Conservation (phyloP, 2,888 invertebrate species). For the Volucella bombylans region DNA sequence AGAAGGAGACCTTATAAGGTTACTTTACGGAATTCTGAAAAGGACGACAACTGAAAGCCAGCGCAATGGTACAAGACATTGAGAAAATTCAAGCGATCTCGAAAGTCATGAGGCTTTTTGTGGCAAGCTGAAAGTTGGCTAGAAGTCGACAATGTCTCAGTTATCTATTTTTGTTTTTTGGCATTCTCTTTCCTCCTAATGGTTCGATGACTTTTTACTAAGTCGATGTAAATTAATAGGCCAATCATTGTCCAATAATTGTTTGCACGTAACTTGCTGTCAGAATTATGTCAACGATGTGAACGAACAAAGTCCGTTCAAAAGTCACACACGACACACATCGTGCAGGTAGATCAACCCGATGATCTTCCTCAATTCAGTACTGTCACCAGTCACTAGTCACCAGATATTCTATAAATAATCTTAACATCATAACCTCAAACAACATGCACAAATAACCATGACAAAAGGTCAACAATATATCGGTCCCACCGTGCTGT, state of each 20-base stretch:
- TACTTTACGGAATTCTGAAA: too few species aligned
- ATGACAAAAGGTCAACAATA: slow-evolving; percentile 74
- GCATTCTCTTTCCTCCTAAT: too few species aligned
- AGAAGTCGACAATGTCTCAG: too few species aligned
- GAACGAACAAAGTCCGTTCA: slow-evolving; percentile 45
- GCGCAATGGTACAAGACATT: too few species aligned
- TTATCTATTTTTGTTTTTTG: too few species aligned
- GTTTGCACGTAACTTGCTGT: slow-evolving; percentile 58
- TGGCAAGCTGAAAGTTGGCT: too few species aligned
- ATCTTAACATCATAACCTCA: slow-evolving; percentile 74
- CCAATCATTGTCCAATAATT: slow-evolving; percentile 57
- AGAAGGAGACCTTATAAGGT: too few species aligned
- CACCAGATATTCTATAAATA: slow-evolving; percentile 74
- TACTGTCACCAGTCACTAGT: slow-evolving; percentile 21
- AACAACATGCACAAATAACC: slow-evolving; percentile 73
- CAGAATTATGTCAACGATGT: slow-evolving; percentile 66
- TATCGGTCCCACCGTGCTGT: slow-evolving; percentile 45
- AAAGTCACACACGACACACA: too few species aligned
- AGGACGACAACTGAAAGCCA: too few species aligned
- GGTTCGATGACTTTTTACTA: too few species aligned
- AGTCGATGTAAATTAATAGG: slow-evolving; percentile 55
- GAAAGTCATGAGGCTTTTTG: too few species aligned
- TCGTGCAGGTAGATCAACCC: slow-evolving; percentile 15
- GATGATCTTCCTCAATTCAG: slow-evolving; percentile 19
- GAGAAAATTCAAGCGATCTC: too few species aligned